Conservation (phyloP, 2,113 vertebrate species). For the Dicerorhinus sumatrensis region DNA sequence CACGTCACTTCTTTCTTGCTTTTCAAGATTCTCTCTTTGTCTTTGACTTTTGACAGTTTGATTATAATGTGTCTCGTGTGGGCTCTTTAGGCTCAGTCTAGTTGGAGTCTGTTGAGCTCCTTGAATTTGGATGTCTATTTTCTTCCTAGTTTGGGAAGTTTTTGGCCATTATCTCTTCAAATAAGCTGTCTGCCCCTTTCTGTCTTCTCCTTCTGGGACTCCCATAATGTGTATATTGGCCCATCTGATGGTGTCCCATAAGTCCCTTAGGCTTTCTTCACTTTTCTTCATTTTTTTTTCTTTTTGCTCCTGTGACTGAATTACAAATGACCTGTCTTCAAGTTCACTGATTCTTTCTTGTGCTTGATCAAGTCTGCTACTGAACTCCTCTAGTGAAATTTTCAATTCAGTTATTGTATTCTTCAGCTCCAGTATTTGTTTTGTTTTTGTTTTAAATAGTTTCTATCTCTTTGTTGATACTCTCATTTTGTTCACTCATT, state of each 20-base stretch:
- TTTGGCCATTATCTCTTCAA: neutral
- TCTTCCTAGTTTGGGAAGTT: neutral
- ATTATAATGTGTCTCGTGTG: neutral
- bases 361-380: neutral
- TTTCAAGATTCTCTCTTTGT: neutral
- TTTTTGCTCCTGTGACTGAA: neutral
- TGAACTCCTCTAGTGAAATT: neutral
- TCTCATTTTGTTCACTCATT: neutral
- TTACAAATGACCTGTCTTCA: neutral
- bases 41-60: neutral
- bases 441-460: neutral
- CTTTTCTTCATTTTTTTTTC: neutral
- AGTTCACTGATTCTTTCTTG: neutral
- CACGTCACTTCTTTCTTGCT: neutral
- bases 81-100: neutral
- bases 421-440: neutral
- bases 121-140: neutral
- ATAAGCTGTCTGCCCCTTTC: neutral
- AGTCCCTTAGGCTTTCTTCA: neutral
- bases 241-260: neutral
- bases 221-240: neutral
- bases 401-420: neutral
- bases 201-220: neutral
- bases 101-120: neutral
- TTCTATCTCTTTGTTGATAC: neutral